Percentiles rank a stretch among this genome's conserved stretches.
Evolutionary conservation across 2,888 invertebrate genomes (phyloP).

Genomic region (Augiades crinisus): DNA sequence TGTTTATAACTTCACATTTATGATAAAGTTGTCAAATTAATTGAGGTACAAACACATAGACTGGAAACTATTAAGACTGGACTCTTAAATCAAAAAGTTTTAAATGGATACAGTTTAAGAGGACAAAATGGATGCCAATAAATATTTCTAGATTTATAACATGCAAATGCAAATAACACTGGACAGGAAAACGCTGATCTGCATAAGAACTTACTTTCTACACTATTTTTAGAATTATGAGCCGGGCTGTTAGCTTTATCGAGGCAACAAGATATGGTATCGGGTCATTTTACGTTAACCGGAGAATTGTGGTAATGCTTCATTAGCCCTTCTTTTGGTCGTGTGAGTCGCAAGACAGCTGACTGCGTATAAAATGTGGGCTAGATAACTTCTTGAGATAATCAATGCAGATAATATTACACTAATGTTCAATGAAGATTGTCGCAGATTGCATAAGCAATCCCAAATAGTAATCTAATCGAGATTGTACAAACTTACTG

Average conservation of each 20-base stretch:
- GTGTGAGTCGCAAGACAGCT: no score
- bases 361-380: no score
- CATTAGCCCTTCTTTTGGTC: no score
- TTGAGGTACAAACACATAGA: neutral
- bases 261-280: conserved; percentile 3
- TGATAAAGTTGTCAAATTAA: conserved; percentile 6
- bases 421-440: no score
- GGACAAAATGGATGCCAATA: conserved; percentile 17
- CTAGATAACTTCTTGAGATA: no score
- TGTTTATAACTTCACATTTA: neutral
- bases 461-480: no score
- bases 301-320: neutral
- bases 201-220: conserved; percentile 26
- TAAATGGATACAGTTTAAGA: conserved; percentile 13
- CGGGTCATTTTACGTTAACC: neutral
- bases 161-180: conserved; percentile 20
- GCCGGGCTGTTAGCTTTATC: conserved; percentile 12
- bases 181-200: conserved; percentile 20
- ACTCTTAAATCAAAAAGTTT: conserved; percentile 16
- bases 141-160: conserved; percentile 26
- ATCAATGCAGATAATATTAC: no score
- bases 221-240: conserved; percentile 25
- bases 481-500: no score
- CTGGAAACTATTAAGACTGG: conserved; percentile 7
- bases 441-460: no score